Evolutionary conservation across 1,140 invertebrate species (phyloP).

Genomic region (Cepaea nemoralis): DNA sequence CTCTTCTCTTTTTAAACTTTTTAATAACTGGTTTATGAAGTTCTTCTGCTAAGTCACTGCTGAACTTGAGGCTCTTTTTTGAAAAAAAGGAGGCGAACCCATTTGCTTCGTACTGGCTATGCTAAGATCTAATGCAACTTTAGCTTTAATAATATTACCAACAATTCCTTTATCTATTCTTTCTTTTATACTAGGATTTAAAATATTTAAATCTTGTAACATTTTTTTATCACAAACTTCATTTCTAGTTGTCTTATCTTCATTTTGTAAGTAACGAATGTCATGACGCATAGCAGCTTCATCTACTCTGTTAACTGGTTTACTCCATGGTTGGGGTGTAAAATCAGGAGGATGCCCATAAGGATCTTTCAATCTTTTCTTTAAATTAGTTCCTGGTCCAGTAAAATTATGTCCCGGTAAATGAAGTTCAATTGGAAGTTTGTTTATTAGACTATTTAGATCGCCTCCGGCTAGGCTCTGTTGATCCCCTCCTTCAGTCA

Average conservation of each 20-base stretch:
- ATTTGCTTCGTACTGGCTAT: too few relatives aligned
- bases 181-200: not conserved
- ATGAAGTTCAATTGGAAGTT: not conserved
- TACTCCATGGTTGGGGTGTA: not conserved
- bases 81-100: too few relatives aligned
- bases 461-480: too few relatives aligned
- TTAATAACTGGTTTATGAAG: too few relatives aligned
- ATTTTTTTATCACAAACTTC: constrained; percentile 1
- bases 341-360: not conserved
- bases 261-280: constrained; percentile 8
- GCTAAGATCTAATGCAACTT: not conserved
- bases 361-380: constrained; percentile 1
- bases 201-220: constrained; percentile 8
- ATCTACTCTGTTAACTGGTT: constrained; percentile 12
- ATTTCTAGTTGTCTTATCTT: constrained; percentile 3
- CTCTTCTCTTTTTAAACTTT: too few relatives aligned
- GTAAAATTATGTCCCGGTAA: constrained; percentile 1
- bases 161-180: not conserved
- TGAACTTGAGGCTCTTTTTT: too few relatives aligned
- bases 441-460: not conserved
- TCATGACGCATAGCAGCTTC: not conserved
- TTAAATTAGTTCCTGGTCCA: constrained; percentile 2
- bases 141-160: not conserved
- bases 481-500: too few relatives aligned
- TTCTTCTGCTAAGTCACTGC: too few relatives aligned